phyloP scores from a whole-genome alignment of 2,797 vertebrate species.

The Coranthus polyacanthus region DNA sequence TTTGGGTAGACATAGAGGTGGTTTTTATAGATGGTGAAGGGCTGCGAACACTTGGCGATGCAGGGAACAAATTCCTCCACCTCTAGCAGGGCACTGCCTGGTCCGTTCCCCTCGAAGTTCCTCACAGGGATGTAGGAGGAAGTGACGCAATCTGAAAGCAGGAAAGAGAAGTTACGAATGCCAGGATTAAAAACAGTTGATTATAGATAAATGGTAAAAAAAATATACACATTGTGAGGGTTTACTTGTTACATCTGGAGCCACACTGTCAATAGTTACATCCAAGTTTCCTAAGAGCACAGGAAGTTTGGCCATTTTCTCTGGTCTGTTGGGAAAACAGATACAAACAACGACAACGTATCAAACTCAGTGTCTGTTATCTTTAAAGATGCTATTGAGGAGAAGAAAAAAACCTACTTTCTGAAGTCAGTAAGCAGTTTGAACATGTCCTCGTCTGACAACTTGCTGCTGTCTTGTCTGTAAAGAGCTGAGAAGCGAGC shows the following conservation, averaged over 20 bases:
- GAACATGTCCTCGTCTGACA: constrained; percentile 97
- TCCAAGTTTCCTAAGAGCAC: constrained; percentile 97
- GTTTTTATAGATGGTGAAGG: constrained; percentile 96
- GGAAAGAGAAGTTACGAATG: constrained; percentile 22
- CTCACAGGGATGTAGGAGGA: constrained; percentile 96
- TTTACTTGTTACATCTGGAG: constrained; percentile 94
- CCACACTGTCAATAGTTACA: constrained; percentile 92
- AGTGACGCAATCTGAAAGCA: constrained; percentile 91
- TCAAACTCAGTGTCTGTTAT: neutral
- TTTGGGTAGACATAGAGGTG: constrained; percentile 97
- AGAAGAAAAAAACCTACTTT: constrained; percentile 86
- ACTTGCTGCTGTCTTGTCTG: constrained; percentile 96
- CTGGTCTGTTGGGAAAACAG: constrained; percentile 85
- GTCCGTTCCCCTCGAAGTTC: constrained; percentile 88
- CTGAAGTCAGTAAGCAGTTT: constrained; percentile 95
- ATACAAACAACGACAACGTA: neutral
- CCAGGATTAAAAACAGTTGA: neutral
- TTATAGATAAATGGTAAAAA: neutral
- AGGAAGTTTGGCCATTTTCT: constrained; percentile 98
- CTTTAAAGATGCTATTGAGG: neutral
- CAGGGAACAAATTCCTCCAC: constrained; percentile 97
- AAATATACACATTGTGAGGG: constrained; percentile 36
- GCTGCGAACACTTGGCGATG: constrained; percentile 94
- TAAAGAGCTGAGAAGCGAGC: constrained; percentile 94
- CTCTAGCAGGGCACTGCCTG: constrained; percentile 87